Conservation (phyloP, 2,113 vertebrate species). For the Ramphastos sulfuratus region DNA sequence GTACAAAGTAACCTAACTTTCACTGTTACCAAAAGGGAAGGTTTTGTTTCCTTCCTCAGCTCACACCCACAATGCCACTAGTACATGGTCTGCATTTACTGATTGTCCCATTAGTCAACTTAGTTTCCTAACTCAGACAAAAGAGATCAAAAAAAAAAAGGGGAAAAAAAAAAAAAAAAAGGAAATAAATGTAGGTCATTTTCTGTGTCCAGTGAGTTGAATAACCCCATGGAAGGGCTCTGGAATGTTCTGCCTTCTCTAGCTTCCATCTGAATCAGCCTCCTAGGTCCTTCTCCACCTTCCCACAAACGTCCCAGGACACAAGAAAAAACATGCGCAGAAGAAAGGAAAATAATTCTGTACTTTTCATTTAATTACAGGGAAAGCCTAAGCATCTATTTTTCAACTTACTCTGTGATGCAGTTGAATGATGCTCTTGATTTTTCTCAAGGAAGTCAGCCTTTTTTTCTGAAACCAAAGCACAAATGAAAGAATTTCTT, state of each 20-base stretch:
- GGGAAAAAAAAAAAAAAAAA: background rate
- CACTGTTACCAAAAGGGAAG: background rate
- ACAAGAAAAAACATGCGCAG: background rate
- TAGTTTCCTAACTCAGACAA: background rate
- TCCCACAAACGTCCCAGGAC: background rate
- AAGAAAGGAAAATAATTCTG: background rate
- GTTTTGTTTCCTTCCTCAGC: background rate
- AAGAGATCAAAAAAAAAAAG: background rate
- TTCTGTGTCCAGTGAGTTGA: background rate
- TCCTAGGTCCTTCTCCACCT: background rate
- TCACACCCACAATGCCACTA: background rate
- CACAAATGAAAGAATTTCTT: background rate
- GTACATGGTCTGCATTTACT: background rate
- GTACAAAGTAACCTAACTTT: background rate
- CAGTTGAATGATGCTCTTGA: background rate
- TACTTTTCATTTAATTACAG: background rate
- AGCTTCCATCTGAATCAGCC: background rate
- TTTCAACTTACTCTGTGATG: slow-evolving; percentile 6
- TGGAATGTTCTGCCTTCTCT: background rate
- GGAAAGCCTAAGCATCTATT: background rate
- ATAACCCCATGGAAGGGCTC: background rate
- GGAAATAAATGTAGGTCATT: background rate
- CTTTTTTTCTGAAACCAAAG: slow-evolving; percentile 44
- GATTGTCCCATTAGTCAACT: background rate
- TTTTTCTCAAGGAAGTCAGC: slow-evolving; percentile 16